Conservation (phyloP, 2,888 invertebrate genomes). For the Dynastes tityus region DNA sequence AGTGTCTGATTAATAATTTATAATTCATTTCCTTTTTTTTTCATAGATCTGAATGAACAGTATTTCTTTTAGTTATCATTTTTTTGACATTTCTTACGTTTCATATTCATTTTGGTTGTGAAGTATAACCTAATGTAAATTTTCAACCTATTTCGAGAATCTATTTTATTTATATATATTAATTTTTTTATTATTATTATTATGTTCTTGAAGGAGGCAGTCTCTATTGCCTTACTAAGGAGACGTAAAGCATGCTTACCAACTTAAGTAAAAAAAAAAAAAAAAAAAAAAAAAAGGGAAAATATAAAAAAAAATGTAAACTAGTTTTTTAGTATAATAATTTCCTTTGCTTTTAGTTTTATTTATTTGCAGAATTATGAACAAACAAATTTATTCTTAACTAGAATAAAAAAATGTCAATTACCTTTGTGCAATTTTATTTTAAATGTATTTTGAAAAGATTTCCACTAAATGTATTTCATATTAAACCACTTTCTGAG, state of each 20-base stretch:
- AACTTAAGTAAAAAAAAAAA: constrained; percentile 7
- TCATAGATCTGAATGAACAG: not conserved
- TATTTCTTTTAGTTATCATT: not conserved
- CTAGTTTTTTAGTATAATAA: constrained; percentile 32
- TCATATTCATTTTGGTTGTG: constrained; percentile 29
- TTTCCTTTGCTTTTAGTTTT: constrained; percentile 37
- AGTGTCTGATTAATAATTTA: too few species aligned
- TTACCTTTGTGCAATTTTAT: constrained; percentile 41
- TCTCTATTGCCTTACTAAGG: constrained; percentile 21
- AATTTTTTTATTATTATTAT: not conserved
- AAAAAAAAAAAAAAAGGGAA: constrained; percentile 8
- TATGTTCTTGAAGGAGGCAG: constrained; percentile 14
- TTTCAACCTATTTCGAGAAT: constrained; percentile 15
- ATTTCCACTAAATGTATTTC: constrained; percentile 9
- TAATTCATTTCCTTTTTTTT: not conserved
- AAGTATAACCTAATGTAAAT: constrained; percentile 2
- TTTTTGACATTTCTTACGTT: not conserved
- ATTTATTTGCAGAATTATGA: constrained; percentile 28
- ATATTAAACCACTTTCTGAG: not conserved
- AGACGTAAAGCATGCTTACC: constrained; percentile 38
- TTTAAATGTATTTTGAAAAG: not conserved
- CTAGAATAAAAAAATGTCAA: constrained; percentile 37
- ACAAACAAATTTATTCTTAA: not conserved
- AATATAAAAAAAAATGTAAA: constrained; percentile 14
- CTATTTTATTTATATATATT: not conserved